Evolutionary conservation across 2,113 vertebrate species (phyloP).

Genomic region (Prochilodus magdalenae): DNA sequence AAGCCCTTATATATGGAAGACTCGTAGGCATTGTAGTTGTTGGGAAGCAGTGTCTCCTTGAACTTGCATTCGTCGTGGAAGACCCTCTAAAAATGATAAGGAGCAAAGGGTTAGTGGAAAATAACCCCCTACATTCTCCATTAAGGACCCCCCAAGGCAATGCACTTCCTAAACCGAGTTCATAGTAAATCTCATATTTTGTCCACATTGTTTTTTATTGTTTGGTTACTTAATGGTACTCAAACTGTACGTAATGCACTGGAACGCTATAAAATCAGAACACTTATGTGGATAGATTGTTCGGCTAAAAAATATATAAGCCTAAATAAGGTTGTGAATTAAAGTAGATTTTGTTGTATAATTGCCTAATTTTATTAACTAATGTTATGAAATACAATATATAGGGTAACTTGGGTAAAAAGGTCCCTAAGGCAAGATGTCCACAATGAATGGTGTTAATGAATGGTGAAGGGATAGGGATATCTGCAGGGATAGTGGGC

Average conservation of each 20-base stretch:
- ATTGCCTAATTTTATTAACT: no score
- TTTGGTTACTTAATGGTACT: not conserved
- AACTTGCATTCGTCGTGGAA: conserved; percentile 97
- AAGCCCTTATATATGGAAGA: conserved; percentile 82
- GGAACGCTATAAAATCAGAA: no score
- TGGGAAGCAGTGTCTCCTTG: conserved; percentile 89
- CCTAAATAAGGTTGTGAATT: no score
- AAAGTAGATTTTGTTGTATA: no score
- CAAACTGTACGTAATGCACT: not conserved
- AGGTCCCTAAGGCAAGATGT: no score
- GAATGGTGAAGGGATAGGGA: no score
- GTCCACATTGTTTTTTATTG: not conserved
- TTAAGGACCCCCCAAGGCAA: not conserved
- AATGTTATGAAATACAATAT: no score
- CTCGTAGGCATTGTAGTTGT: conserved; percentile 97
- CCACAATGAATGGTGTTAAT: no score
- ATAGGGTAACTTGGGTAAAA: no score
- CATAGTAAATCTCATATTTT: not conserved
- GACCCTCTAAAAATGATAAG: conserved; percentile 77
- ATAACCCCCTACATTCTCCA: not conserved
- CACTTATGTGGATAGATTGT: no score
- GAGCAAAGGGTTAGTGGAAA: conserved; percentile 41
- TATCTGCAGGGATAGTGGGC: no score
- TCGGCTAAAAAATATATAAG: no score
- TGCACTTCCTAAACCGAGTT: not conserved